These are phyloP conservation scores for Peromyscus nudipes DNA, from an alignment of 2,797 vertebrate genomes.

Conservation along the genomic window DNA sequence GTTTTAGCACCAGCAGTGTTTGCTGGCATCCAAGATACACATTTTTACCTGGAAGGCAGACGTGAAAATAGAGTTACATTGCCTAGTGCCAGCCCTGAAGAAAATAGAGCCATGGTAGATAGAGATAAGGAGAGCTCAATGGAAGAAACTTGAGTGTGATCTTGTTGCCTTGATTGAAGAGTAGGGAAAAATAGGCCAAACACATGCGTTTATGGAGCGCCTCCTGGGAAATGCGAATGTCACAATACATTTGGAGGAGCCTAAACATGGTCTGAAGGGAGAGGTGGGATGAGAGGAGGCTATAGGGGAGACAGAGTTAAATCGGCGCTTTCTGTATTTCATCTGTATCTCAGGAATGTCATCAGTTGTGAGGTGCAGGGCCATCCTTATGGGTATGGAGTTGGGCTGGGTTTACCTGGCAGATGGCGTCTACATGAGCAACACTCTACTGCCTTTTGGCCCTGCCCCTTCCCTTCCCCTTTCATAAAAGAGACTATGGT, in stretches of 20 bases:
- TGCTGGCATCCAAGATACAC: not conserved
- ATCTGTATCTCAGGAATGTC: not conserved
- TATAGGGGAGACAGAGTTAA: not conserved
- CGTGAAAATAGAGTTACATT: not conserved
- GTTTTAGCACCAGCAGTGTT: not conserved
- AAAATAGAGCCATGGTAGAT: not conserved
- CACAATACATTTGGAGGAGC: not conserved
- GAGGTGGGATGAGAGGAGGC: not conserved
- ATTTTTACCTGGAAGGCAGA: not conserved
- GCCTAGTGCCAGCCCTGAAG: not conserved
- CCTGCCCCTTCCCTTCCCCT: not conserved
- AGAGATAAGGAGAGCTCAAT: not conserved
- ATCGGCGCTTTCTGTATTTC: not conserved
- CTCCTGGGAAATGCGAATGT: not conserved
- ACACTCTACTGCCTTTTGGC: not conserved
- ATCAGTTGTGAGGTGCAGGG: not conserved
- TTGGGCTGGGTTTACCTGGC: not conserved
- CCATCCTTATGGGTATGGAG: not conserved
- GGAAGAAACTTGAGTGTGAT: not conserved
- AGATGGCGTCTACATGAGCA: not conserved
- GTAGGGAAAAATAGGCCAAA: not conserved
- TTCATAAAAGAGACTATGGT: not conserved
- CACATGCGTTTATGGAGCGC: not conserved
- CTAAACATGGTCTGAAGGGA: not conserved
- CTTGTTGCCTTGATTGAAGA: not conserved